Evolutionary conservation across 2,888 invertebrate species (phyloP).

Genomic region (Drosophila rubida): DNA sequence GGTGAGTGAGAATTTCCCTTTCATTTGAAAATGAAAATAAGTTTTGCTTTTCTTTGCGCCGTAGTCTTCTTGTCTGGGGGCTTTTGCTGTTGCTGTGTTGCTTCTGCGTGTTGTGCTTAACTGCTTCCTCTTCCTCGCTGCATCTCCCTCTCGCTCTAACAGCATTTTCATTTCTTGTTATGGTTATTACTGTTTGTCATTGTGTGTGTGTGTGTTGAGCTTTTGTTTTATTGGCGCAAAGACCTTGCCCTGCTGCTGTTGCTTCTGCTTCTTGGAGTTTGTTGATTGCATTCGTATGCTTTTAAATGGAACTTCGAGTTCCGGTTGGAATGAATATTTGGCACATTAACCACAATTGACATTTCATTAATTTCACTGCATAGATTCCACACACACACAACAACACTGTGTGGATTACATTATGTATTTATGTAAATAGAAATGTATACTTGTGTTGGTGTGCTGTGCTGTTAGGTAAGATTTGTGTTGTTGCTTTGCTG

Average conservation of each 20-base stretch:
- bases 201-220: background rate
- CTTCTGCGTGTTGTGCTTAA: constrained; percentile 8
- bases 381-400: constrained; percentile 32
- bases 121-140: background rate
- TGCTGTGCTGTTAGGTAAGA: constrained; percentile 44
- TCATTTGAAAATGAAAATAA: constrained; percentile 83
- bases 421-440: constrained; percentile 41
- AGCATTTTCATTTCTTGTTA: constrained; percentile 2
- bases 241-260: constrained; percentile 45
- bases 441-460: constrained; percentile 25
- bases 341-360: constrained; percentile 47
- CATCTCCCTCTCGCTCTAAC: constrained; percentile 6
- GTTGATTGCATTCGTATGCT: constrained; percentile 1
- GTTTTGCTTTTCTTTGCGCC: constrained; percentile 75
- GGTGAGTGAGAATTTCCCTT: constrained; percentile 83
- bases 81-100: constrained; percentile 11
- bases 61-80: constrained; percentile 20
- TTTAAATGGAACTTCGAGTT: constrained; percentile 28
- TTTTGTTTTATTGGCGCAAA: constrained; percentile 8
- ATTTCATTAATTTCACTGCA: constrained; percentile 33
- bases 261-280: constrained; percentile 4
- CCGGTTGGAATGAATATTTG: constrained; percentile 48
- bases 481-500: constrained; percentile 41
- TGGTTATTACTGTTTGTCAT: constrained; percentile 8
- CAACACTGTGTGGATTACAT: constrained; percentile 36